Evolutionary conservation across 2,888 invertebrate species (phyloP), one percentile per base, ranked within the genome.

Genomic region (Autographa pulchrina): DNA sequence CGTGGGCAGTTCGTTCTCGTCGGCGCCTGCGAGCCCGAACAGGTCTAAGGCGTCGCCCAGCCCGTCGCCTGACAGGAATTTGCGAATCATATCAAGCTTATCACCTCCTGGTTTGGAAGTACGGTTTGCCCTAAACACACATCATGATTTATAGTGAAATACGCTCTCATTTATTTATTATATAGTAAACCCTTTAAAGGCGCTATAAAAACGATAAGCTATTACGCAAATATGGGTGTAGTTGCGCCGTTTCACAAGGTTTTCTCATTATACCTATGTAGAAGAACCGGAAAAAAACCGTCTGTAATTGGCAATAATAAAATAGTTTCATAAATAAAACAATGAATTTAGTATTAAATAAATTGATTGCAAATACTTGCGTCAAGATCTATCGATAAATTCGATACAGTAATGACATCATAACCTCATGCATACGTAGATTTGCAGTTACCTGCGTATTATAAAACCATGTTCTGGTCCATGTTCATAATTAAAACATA

Each of bases 41-140:
- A 93, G 87, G 80, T 85, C 85, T 78, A 93, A 86, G 70, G 91
- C 92, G 87, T 91, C 94, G 78, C 92, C 91, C 68, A 94, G 89
- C 81, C 93, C 94, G 77, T 89, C 84, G 65, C 93, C 93, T n/a
- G 94, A 93, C 84, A 95, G 86, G 89, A 93, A 92, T 90, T 92
- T 93, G 86, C 94, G 94, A 80, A 95, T 85, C 91, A 93, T 87
- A 84, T 90, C 89, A 81, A 93, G 84, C 84, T 90, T 86, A 87
- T 85, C 84, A 78, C 82, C 88, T 84, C 83, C 91, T 89, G 89
- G 85, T 82, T 90, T 91, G 85, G 82, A 88, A 87, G 86, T 85
- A 83, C 83, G 85, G 78, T 91, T 90, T 85, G 87, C 88, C 92
- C 94, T 95, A 86, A 91, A 94, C 88, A 94, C 84, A 94, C 79